These are phyloP conservation scores for Panthera uncia DNA, from an alignment of 2,113 vertebrate genomes.

Conservation along the genomic window DNA sequence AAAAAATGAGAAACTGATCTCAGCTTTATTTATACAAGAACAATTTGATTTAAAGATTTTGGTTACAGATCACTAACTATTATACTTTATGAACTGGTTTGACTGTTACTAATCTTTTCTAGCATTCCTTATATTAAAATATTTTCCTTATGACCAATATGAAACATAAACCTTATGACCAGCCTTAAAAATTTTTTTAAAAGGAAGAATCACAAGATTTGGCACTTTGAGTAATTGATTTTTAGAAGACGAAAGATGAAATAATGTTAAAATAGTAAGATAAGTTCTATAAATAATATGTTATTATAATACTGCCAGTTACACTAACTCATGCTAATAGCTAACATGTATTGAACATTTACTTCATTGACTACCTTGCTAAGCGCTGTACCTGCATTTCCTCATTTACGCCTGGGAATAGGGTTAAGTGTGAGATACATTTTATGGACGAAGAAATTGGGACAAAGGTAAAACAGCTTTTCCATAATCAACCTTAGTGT, in stretches of 20 bases:
- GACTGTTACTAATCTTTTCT: background rate
- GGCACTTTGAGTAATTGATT: background rate
- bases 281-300: background rate
- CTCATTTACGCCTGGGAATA: background rate
- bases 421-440: too few relatives aligned
- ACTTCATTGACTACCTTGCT: background rate
- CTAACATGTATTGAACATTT: background rate
- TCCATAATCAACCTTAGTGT: background rate
- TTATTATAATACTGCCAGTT: background rate
- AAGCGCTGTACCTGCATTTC: background rate
- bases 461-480: background rate
- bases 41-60: slow-evolving; percentile 10
- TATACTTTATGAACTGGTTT: background rate
- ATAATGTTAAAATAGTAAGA: background rate
- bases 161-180: background rate
- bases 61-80: background rate
- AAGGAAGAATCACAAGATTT: background rate
- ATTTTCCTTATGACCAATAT: background rate
- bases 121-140: background rate
- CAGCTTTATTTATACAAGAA: background rate
- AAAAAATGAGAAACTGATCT: background rate
- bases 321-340: background rate
- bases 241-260: background rate
- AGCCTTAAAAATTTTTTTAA: background rate
- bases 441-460: background rate